phyloP scores from a whole-genome alignment of 2,797 vertebrate species.

The Phalloptychus januarius region DNA sequence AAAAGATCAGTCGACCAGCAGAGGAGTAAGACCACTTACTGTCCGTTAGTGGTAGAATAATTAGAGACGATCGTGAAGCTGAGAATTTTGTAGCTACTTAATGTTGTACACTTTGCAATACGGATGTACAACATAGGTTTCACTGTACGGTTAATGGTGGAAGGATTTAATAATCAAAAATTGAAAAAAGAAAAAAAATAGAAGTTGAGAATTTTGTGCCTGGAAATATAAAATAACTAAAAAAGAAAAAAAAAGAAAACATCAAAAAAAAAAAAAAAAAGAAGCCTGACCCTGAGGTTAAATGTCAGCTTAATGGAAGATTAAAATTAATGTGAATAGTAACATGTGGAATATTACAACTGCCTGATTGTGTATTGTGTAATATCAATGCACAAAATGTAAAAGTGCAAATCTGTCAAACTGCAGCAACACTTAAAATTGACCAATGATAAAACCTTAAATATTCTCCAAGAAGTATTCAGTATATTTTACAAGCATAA shows the following conservation, averaged over 20 bases:
- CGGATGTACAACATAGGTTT: too few relatives aligned
- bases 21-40: background rate
- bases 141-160: too few relatives aligned
- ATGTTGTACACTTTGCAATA: too few relatives aligned
- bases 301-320: background rate
- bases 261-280: background rate
- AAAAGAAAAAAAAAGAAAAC: background rate
- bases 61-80: too few relatives aligned
- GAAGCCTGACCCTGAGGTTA: background rate
- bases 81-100: background rate
- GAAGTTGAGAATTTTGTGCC: background rate
- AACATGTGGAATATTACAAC: background rate
- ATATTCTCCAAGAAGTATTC: background rate
- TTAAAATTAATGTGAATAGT: background rate
- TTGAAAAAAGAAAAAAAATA: too few relatives aligned
- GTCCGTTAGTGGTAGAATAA: background rate
- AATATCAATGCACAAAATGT: background rate
- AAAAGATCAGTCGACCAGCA: background rate
- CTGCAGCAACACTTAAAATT: background rate
- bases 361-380: too few relatives aligned
- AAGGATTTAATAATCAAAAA: too few relatives aligned
- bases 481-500: background rate
- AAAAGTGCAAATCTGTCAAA: background rate
- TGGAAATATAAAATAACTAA: background rate
- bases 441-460: background rate